Conservation (phyloP, 2,797 vertebrate genomes). For the Danionella dracula region DNA sequence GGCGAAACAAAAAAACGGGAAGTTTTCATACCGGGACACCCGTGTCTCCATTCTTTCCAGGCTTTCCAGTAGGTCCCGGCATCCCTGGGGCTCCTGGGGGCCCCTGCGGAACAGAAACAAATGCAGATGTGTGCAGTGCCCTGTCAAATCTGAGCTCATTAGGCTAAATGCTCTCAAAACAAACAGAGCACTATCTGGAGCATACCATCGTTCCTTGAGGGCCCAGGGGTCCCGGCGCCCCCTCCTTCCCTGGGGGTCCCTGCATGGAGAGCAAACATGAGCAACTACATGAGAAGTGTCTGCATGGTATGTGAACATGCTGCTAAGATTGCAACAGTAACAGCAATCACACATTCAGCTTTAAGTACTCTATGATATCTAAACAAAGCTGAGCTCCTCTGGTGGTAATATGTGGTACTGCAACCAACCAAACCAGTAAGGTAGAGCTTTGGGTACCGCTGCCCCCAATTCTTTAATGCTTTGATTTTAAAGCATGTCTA, state of each 20-base stretch:
- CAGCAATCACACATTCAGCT: no score
- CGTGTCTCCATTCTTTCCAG: conserved; percentile 82
- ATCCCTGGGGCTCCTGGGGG: conserved; percentile 84
- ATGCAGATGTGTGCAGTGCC: conserved; percentile 3
- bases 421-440: no score
- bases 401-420: no score
- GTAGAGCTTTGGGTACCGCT: no score
- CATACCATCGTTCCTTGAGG: conserved; percentile 84
- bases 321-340: no score
- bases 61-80: conserved; percentile 77
- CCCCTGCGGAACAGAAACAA: conserved; percentile 69
- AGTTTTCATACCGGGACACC: conserved; percentile 77
- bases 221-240: conserved; percentile 82
- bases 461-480: no score
- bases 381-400: no score
- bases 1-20: not conserved
- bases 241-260: conserved; percentile 93
- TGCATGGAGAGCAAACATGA: conserved; percentile 50
- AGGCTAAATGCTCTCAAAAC: not conserved
- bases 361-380: no score
- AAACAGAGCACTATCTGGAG: not conserved
- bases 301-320: no score
- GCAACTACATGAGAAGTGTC: no score
- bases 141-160: conserved; percentile 2
- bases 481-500: no score